Base-by-base conservation (phyloP, 92 coral and sea anemone species). In the Isaurus tuberculatus region DNA sequence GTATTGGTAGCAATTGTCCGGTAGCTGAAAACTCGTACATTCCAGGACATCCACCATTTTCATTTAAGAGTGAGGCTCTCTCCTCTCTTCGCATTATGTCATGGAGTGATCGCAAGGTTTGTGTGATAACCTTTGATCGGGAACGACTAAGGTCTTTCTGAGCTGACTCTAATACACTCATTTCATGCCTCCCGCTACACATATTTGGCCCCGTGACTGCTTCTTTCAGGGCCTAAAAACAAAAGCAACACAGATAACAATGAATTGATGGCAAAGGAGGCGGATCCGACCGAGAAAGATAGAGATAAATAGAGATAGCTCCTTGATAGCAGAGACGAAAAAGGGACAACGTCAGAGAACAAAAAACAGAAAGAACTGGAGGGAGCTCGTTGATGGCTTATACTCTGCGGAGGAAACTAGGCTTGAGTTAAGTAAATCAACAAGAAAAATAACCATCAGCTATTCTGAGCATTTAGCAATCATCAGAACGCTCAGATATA, bases 11-110 rank as follows among this genome's bases (percentile, higher is more conserved):
- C 60, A 96, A 31, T 58, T 96, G 99, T 48, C 99, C 98, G 15
- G 99, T 96, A 43, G 99, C 99, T 2, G 95, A 90, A 85, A 90
- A 96, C 80, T 94, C 99, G 94, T 96, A 96, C 94, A 92, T 96
- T 5, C 98, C 99, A 7, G 98, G 99, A 78, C 97, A 91, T 28
- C 99, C 99, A n/a, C 99, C 99, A 27, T 86, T 90, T 66, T 96
- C 99, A 36, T 90, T 88, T 30, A 96, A 86, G 2, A 94, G 88
- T 13, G 92, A 74, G 9, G 96, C 92, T 23, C 97, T 95, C 69
- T 96, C 98, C 75, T 96, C 99, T 8, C 98, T 92, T 22, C 97
- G 91, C 93, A 92, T 94, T 81, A 96, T 77, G 82, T 92, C 99
- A 60, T 96, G 99, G 33, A 96, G 85, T 70, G 75, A 85, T 51